Conservation (phyloP, 2,113 vertebrate species). For the Ptyas mucosa region DNA sequence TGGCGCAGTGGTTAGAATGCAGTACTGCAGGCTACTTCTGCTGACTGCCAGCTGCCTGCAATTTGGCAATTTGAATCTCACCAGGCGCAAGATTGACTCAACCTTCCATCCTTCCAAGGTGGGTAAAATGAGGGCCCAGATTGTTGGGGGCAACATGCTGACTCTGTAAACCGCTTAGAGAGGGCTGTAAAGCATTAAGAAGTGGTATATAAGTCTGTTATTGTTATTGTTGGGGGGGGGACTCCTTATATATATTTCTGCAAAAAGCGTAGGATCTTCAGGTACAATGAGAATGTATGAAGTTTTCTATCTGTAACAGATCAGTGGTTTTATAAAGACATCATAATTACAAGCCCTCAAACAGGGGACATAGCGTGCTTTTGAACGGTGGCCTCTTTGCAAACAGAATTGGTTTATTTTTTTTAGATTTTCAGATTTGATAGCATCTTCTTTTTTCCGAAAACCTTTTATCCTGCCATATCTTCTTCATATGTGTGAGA, state of each 20-base stretch:
- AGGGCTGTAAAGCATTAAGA: no score
- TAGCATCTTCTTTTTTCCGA: background rate
- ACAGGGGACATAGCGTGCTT: background rate
- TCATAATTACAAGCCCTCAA: background rate
- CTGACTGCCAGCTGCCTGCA: no score
- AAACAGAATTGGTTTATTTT: background rate
- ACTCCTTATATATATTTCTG: background rate
- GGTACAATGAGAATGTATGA: background rate
- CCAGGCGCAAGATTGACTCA: no score
- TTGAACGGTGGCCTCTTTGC: background rate
- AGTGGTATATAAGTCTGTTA: no score
- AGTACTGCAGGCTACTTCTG: no score
- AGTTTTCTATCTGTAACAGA: background rate
- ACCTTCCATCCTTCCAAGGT: no score
- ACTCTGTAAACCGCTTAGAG: no score
- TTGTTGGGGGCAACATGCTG: no score
- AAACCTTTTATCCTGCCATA: background rate
- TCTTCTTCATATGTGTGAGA: background rate
- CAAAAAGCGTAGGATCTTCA: background rate
- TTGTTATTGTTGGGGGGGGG: no score
- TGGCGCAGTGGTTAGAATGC: no score
- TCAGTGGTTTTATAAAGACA: background rate
- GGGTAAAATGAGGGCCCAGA: no score
- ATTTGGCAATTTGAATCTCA: no score
- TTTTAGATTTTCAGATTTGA: background rate